phyloP scores from a whole-genome alignment of 1,140 invertebrate species.

The Neelides sp. region DNA sequence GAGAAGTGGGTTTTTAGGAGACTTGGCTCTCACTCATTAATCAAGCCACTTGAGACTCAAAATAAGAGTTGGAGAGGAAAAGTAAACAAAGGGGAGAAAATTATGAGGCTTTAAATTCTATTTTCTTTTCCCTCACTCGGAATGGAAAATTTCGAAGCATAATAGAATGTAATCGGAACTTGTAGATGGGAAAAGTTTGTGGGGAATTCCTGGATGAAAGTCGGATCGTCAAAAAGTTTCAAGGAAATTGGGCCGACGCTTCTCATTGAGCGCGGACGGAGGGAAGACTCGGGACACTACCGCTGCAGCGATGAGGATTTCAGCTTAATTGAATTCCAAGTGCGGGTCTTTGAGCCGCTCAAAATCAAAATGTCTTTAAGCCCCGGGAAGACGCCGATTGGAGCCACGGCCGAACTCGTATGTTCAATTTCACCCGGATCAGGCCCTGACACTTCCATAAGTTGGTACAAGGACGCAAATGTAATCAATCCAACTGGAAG shows the following conservation, averaged over 20 bases:
- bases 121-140: too few species aligned
- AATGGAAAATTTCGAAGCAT: too few species aligned
- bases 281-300: conserved; percentile 11
- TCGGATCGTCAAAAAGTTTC: conserved; percentile 4
- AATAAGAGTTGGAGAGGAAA: too few species aligned
- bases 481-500: conserved; percentile 24
- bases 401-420: conserved; percentile 15
- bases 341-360: conserved; percentile 19
- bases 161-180: too few species aligned
- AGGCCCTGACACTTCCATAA: conserved; percentile 18
- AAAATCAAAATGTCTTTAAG: conserved; percentile 18
- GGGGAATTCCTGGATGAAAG: conserved; percentile 20
- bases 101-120: too few species aligned
- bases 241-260: conserved; percentile 17
- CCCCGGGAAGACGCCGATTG: conserved; percentile 20
- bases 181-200: conserved; percentile 26
- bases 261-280: conserved; percentile 18
- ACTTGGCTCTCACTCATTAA: too few species aligned
- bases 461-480: conserved; percentile 29
- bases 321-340: conserved; percentile 18
- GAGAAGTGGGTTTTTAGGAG: too few species aligned
- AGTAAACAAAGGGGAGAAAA: too few species aligned
- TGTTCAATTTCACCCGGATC: conserved; percentile 13
- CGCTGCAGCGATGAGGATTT: conserved; percentile 8
- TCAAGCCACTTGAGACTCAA: too few species aligned